Evolutionary conservation across 1,140 invertebrate species (phyloP).

Genomic region (Pseudomyrmex concolor): DNA sequence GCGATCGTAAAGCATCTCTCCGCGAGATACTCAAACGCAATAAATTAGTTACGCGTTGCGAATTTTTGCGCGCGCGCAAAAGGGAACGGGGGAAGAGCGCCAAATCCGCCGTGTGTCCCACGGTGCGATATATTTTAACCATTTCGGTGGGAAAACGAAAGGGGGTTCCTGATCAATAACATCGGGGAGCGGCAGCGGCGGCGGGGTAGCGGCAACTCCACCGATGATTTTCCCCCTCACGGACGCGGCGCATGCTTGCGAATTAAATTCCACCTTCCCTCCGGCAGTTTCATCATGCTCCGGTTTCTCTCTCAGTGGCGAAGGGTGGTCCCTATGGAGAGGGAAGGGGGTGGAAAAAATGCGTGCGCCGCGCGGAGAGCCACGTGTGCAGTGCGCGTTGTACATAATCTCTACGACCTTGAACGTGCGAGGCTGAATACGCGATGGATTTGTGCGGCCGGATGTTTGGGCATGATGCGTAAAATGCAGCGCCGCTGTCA

Average conservation of each 20-base stretch:
- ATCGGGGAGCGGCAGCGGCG: constrained; percentile 37
- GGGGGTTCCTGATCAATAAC: constrained; percentile 69
- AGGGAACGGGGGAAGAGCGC: neutral
- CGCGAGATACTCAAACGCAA: neutral
- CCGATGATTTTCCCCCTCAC: constrained; percentile 64
- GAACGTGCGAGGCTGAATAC: constrained; percentile 45
- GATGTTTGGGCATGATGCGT: neutral
- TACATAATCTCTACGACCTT: constrained; percentile 60
- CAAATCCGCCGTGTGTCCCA: constrained; percentile 27
- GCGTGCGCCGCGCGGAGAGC: constrained; percentile 15
- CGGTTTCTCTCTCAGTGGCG: neutral
- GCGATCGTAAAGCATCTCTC: constrained; percentile 1
- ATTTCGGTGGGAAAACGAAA: constrained; percentile 62
- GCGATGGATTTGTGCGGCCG: constrained; percentile 9
- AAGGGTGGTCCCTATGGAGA: neutral
- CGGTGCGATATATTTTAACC: constrained; percentile 64
- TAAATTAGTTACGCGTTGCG: constrained; percentile 1
- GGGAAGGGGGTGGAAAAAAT: neutral
- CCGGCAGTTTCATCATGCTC: constrained; percentile 24
- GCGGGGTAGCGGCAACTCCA: constrained; percentile 62
- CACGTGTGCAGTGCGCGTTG: constrained; percentile 35
- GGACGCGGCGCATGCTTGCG: constrained; percentile 69
- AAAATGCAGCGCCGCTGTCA: neutral
- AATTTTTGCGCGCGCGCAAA: neutral
- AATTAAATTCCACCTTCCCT: constrained; percentile 62